Base-by-base conservation (phyloP, 2,797 vertebrate genomes). In the Pseudocheirus occidentalis region DNA sequence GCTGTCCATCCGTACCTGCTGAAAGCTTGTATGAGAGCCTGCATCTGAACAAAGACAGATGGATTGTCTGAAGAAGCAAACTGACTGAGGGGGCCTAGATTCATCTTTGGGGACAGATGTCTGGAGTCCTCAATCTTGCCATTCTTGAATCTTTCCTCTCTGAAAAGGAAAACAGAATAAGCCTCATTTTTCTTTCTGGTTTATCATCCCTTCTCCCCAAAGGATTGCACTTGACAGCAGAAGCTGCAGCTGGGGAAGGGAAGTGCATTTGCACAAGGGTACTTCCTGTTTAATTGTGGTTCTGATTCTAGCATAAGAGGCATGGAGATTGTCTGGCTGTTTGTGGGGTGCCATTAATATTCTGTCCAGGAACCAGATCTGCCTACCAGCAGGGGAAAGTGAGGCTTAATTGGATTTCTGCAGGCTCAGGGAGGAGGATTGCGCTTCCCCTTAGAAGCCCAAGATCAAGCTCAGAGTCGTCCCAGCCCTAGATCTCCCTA, bases 331-430 rank as follows among this genome's bases (percentile, higher is more conserved):
- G 95, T 96, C 95, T 93, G 92, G 93, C 28, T 96, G 94, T 91
- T 96, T 94, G 95, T 94, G 96, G 31, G 28, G 59, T 93, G 91
- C 90, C 12, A 24, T 95, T 96, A 96, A 95, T 94, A 90, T 97
- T 94, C 95, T 66, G 96, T 93, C 94, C 66, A 96, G 96, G 95
- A 94, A 95, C 73, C 93, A 92, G 95, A 95, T 94, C 97, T 97
- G 62, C 97, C 91, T 97, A 97, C 93, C 97, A 97, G 97, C 97
- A 96, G 98, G 97, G 91, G 93, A 94, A 96, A 96, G 92, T 94
- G 92, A 95, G 95, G 94, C 94, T 98, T 98, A 98, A 98, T 98
- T 98, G 95, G 97, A 97, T 97, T 97, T 97, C 97, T 96, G 97
- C 95, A 95, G 94, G 97, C 95, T 97, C 96, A 92, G 94, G 96